Conservation (phyloP, 2,797 vertebrate species). For the Sebastes paucispinis region DNA sequence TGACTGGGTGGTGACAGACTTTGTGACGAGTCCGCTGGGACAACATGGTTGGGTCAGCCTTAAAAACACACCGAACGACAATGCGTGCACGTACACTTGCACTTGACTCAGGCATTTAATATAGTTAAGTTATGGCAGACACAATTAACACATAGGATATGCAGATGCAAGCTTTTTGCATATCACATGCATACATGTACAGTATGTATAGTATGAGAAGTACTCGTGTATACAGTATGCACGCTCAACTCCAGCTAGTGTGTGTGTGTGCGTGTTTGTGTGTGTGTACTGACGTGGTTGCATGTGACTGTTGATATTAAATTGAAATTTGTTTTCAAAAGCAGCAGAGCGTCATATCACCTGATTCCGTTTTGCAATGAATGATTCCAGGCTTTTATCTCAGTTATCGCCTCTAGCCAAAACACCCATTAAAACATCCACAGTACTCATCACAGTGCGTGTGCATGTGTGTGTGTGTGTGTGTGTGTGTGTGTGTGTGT, state of each 20-base stretch:
- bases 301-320: neutral
- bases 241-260: neutral
- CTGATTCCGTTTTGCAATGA: neutral
- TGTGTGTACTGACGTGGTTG: neutral
- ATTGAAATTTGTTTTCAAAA: constrained; percentile 10
- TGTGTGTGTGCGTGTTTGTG: neutral
- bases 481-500: neutral
- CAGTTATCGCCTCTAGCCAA: neutral
- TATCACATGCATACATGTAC: neutral
- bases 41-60: constrained; percentile 63
- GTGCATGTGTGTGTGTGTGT: neutral
- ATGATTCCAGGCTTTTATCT: constrained; percentile 14
- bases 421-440: constrained; percentile 24
- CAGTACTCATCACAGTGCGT: neutral
- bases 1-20: constrained; percentile 89
- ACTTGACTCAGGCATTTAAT: constrained; percentile 1
- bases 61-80: constrained; percentile 36
- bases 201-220: constrained; percentile 1
- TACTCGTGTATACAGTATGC: neutral
- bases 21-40: constrained; percentile 77
- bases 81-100: constrained; percentile 1
- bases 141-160: neutral
- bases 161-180: neutral
- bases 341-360: neutral
- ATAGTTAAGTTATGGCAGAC: neutral